Base-by-base conservation (phyloP, 23 tunicate species). In the Clavelina lepadiformis region DNA sequence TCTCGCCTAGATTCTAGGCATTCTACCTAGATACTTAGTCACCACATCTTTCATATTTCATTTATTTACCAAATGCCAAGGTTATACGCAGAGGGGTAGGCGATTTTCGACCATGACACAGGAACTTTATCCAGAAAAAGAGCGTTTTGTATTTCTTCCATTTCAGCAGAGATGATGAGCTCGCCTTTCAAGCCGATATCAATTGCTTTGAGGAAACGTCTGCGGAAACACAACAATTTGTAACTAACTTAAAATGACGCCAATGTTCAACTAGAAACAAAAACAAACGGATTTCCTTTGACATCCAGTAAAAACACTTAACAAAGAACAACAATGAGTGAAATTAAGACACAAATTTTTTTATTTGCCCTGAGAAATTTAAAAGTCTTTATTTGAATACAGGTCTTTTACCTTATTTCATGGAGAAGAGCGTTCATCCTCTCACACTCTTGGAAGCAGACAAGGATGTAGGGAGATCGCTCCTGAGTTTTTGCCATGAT, bases 131-230 rank as follows among this genome's bases (percentile, higher is more conserved):
- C 88, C 2, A 59, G 74, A 55, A 56, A 81, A 2, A 81, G 37
- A 51, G 88, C 65, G 55, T 81, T 75, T 62, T 81, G 88, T 28
- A 81, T 66, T 5, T 56, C 36, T 41, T 81, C 88, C 78, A 81
- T 81, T 63, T 62, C 77, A 5, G 78, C 62, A 13, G 78, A 69
- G 59, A 81, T 73, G 5, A 79, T 81, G 19, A 81, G 56, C 53
- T 81, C 88, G 2, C 88, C 88, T 63, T 81, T 81, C 45, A 81
- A 63, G 13, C 88, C 88, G 19, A 81, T 66, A 52, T 72, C 88
- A 38, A 81, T 73, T 63, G 72, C 88, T 52, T 81, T 81, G 41
- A 81, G 34, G 18, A 79, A 81, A 7, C 88, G 78, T n/a, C n/a
- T n/a, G n/a, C n/a, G n/a, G n/a, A n/a, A n/a, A n/a, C n/a, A n/a